Evolutionary conservation across 2,797 vertebrate genomes (phyloP), one percentile per base, ranked within the genome.

Genomic region (Liparis tanakae): DNA sequence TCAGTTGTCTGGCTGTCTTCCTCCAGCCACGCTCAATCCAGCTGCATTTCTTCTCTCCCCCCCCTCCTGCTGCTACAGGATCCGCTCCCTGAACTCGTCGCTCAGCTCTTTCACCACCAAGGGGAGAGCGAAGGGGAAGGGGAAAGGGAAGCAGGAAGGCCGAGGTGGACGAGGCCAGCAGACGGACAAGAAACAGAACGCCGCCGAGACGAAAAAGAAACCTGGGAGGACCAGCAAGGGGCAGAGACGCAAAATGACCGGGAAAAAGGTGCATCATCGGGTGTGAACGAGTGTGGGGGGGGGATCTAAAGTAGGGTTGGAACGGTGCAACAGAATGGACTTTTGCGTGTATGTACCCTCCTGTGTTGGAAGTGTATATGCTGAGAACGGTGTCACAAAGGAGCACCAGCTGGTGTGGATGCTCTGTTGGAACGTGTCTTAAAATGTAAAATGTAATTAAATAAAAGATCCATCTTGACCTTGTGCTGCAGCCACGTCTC

Each of bases 211-310:
- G 82, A 97, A 95, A 92, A 75, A 22, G 80, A 89, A 81, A 30
- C 62, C 76, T 0, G 92, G 95, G 1, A 94, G 86, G 62, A 97
- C 96, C 58, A 96, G 92, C 74, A 97, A 96, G 88, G 88, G 85
- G 22, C 95, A 96, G 87, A 93, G 98, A 34, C 95, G 97, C 17
- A 89, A 91, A 33, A 88, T 94, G 78, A 98, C 97, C 0, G 92
- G 92, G 67, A 89, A 81, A 0, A 91, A 90, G 43, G 65, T 37
- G 14, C 84, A 85, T 50, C 66, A 84, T 36, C 85, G 89, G 60
- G 94, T 96, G 43, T 96, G 91, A 93, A 20, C 20, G 22, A 5
- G 22, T 7, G 57, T 20, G 43, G 41, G 4, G 15, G 15, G 17
- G 15, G 41, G 63, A 41, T 18, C 33, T 25, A 7, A 46, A 18